A percentile compares a stretch with the other conserved stretches of the same genome.
phyloP scores from a whole-genome alignment of 2,888 invertebrate species.

The Hanleya hanleyi region DNA sequence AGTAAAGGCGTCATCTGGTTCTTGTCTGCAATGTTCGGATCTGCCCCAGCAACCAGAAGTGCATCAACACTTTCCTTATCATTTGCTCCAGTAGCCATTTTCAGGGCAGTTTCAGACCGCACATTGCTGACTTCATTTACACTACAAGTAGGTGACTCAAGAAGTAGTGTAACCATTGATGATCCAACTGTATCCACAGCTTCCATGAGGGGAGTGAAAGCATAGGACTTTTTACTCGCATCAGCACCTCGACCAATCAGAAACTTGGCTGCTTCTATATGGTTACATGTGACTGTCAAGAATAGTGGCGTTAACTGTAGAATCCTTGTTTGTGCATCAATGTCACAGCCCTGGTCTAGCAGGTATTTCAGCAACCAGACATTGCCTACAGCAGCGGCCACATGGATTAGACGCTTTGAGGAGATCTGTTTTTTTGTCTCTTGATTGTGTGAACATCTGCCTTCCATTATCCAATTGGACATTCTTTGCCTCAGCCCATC shows the following conservation, averaged over 20 bases:
- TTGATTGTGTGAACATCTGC: no score
- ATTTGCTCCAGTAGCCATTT: background rate
- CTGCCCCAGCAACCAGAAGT: conserved; percentile 56
- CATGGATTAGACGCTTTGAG: background rate
- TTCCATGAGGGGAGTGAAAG: background rate
- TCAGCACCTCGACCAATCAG: background rate
- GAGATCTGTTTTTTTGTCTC: background rate
- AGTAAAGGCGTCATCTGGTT: conserved; percentile 47
- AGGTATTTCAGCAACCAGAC: background rate
- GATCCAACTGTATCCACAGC: background rate
- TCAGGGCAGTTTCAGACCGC: background rate
- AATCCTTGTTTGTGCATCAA: background rate
- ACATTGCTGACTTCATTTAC: background rate
- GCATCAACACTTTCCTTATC: background rate
- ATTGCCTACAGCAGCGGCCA: background rate
- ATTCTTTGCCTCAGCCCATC: no score
- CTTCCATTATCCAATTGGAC: no score
- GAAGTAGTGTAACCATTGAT: background rate
- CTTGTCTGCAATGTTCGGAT: conserved; percentile 42
- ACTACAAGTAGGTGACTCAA: background rate
- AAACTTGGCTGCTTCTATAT: background rate
- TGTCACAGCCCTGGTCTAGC: background rate
- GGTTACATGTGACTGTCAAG: background rate
- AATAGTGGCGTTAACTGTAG: background rate
- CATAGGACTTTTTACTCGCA: background rate